Conservation (phyloP, 1,140 invertebrate genomes). For the Araneus ventricosus region DNA sequence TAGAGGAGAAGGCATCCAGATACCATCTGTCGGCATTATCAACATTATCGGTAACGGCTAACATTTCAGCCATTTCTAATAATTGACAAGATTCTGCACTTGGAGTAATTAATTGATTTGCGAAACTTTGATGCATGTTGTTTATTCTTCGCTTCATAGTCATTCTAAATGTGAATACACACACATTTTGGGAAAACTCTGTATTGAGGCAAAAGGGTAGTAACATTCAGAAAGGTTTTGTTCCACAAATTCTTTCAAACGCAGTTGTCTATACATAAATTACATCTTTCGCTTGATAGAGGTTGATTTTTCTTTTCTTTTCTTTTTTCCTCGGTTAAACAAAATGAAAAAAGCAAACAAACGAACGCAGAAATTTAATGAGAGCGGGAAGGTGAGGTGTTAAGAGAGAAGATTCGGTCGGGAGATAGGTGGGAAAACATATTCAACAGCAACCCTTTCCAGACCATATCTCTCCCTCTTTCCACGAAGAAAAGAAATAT, state of each 20-base stretch:
- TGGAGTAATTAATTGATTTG: too few species aligned
- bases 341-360: not conserved
- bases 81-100: too few species aligned
- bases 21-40: too few species aligned
- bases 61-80: too few species aligned
- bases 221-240: too few species aligned
- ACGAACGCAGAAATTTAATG: not conserved
- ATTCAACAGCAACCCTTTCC: not conserved
- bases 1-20: too few species aligned
- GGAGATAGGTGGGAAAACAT: not conserved
- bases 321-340: not conserved
- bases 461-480: not conserved
- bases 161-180: too few species aligned
- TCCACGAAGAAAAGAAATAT: slow-evolving; percentile 22
- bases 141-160: too few species aligned
- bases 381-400: not conserved
- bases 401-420: not conserved
- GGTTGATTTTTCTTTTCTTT: not conserved
- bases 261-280: not conserved
- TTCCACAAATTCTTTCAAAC: not conserved
- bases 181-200: too few species aligned
- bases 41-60: too few species aligned
- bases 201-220: too few species aligned
- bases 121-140: too few species aligned
- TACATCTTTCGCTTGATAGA: not conserved